These are phyloP conservation scores for Oceanites oceanicus DNA, from an alignment of 2,113 vertebrate genomes.

Conservation along the genomic window DNA sequence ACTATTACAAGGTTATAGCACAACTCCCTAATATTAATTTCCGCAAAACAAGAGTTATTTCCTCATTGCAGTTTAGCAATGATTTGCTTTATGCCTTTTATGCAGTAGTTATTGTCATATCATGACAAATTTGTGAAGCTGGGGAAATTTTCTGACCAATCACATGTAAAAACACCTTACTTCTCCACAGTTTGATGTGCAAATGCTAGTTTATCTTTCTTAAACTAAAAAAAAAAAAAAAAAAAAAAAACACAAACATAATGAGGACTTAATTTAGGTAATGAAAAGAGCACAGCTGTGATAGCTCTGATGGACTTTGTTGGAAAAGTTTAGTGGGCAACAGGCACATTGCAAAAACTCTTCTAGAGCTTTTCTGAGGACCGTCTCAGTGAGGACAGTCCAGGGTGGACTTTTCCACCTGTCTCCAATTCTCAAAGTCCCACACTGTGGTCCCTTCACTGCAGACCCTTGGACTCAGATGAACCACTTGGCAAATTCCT, in stretches of 20 bases:
- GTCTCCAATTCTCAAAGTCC: not conserved
- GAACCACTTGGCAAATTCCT: not conserved
- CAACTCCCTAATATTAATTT: slow-evolving; percentile 17
- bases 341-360: not conserved
- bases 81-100: slow-evolving; percentile 17
- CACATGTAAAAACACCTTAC: not conserved
- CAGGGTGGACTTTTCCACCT: not conserved
- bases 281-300: not conserved
- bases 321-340: not conserved
- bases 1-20: not conserved
- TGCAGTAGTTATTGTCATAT: not conserved
- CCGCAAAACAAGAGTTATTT: not conserved
- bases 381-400: not conserved
- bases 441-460: not conserved
- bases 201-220: not conserved
- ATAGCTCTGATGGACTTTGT: not conserved
- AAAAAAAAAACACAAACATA: not conserved
- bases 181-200: not conserved
- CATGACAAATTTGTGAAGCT: not conserved
- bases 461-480: not conserved
- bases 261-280: not conserved
- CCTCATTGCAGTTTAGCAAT: not conserved
- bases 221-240: not conserved
- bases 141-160: not conserved
- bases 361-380: not conserved